Evolutionary conservation across 2,113 vertebrate species (phyloP).

Genomic region (Urocynchramus pylzowi): DNA sequence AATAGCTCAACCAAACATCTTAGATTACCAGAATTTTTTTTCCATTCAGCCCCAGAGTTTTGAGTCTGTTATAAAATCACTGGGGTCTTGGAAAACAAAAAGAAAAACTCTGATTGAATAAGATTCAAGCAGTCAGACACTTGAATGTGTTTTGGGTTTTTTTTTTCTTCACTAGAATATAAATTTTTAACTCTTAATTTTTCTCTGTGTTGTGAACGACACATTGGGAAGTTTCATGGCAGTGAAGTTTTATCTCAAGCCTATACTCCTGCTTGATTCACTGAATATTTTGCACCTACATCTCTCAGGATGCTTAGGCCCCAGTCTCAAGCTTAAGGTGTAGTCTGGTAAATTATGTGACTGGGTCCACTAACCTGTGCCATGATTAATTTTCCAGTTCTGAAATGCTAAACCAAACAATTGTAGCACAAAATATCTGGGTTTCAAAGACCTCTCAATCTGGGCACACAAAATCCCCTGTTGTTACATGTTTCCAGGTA

Average conservation of each 20-base stretch:
- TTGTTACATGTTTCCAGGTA: not conserved
- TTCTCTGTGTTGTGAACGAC: not conserved
- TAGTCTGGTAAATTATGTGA: not conserved
- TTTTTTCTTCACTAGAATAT: not conserved
- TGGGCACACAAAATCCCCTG: not conserved
- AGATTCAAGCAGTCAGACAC: not conserved
- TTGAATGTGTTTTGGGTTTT: not conserved
- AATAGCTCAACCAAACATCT: not conserved
- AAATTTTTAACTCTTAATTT: not conserved
- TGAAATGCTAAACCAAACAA: not conserved
- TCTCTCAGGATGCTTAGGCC: not conserved
- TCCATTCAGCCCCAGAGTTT: not conserved
- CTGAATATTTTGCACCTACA: not conserved
- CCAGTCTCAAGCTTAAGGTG: not conserved
- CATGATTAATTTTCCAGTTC: not conserved
- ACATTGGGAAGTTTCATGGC: not conserved
- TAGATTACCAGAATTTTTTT: not conserved
- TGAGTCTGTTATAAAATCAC: not conserved
- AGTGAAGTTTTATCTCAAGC: not conserved
- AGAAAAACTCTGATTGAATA: not conserved
- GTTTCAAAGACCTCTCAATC: not conserved
- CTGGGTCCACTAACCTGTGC: not conserved
- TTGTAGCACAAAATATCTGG: not conserved
- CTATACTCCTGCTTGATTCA: not conserved
- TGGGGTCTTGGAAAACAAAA: not conserved